Percentiles rank a stretch among this genome's conserved stretches.
Conservation (phyloP, 2,797 vertebrate genomes). For the Diplodus puntazzo region DNA sequence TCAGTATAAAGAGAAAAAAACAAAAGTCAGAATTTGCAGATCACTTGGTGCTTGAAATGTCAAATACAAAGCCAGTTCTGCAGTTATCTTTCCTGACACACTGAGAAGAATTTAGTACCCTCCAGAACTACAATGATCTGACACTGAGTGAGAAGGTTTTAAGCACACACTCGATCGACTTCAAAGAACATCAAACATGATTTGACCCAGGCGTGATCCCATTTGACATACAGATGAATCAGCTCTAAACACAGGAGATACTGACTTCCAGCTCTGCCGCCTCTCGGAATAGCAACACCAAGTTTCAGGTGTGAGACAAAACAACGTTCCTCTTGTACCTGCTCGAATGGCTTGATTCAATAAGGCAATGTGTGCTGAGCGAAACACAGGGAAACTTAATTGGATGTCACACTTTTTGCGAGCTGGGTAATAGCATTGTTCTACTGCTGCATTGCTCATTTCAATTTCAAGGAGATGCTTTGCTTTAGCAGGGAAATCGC, state of each 20-base stretch:
- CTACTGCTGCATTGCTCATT: constrained; percentile 73
- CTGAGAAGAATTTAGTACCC: constrained; percentile 54
- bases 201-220: constrained; percentile 70
- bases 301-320: constrained; percentile 67
- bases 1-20: constrained; percentile 31
- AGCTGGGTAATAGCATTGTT: constrained; percentile 76
- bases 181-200: constrained; percentile 66
- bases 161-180: constrained; percentile 66
- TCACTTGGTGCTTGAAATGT: constrained; percentile 62
- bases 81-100: constrained; percentile 64
- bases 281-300: constrained; percentile 49
- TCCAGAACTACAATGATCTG: constrained; percentile 57
- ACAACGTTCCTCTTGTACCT: constrained; percentile 55
- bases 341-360: constrained; percentile 71
- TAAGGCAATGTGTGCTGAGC: constrained; percentile 67
- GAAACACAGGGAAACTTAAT: constrained; percentile 76
- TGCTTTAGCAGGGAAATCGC: constrained; percentile 71
- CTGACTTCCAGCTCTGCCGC: constrained; percentile 37
- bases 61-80: constrained; percentile 61
- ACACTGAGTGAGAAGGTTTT: constrained; percentile 57
- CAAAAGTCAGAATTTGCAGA: constrained; percentile 66
- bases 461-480: constrained; percentile 79
- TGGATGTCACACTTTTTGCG: constrained; percentile 79
- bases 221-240: constrained; percentile 72
- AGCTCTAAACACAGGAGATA: constrained; percentile 61